Evolutionary conservation across 1,140 invertebrate genomes (phyloP).

Genomic region (Papilio dardanus): DNA sequence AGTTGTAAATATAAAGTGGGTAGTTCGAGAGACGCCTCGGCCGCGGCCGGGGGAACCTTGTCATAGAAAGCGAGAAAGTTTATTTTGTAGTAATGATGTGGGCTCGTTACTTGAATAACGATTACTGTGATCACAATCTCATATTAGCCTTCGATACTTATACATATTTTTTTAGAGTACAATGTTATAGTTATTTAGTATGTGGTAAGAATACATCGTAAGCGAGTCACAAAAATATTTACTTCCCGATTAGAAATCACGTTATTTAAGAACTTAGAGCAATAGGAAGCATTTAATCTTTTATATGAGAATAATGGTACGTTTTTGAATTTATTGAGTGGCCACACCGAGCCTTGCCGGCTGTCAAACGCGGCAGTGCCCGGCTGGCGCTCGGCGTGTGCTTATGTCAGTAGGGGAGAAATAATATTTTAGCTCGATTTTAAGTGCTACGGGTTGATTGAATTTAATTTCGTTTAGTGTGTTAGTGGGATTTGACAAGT

Average conservation of each 20-base stretch:
- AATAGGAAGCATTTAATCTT: slow-evolving; percentile 79
- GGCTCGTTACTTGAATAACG: slow-evolving; percentile 79
- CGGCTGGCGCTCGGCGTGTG: slow-evolving; percentile 40
- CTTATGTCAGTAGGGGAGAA: slow-evolving; percentile 42
- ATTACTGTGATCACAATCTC: slow-evolving; percentile 82
- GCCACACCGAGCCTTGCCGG: slow-evolving; percentile 44
- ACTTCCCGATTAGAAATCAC: slow-evolving; percentile 78
- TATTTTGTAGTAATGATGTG: slow-evolving; percentile 78
- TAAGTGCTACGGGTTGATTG: slow-evolving; percentile 71
- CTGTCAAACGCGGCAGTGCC: slow-evolving; percentile 44
- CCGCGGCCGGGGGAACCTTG: slow-evolving; percentile 53
- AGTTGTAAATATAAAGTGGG: slow-evolving; percentile 66
- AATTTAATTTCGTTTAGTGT: slow-evolving; percentile 69
- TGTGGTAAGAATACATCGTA: slow-evolving; percentile 74
- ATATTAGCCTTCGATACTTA: slow-evolving; percentile 82
- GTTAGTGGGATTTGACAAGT: slow-evolving; percentile 70
- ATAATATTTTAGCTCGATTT: slow-evolving; percentile 48
- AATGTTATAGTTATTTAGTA: slow-evolving; percentile 82
- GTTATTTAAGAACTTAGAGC: slow-evolving; percentile 75
- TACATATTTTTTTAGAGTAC: slow-evolving; percentile 83
- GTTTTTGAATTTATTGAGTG: slow-evolving; percentile 58
- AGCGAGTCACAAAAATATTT: slow-evolving; percentile 81
- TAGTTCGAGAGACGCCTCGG: slow-evolving; percentile 59
- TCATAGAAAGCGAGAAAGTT: slow-evolving; percentile 61
- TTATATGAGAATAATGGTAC: slow-evolving; percentile 65